Evolutionary conservation across 2,888 invertebrate genomes (phyloP).

Genomic region (Eulithis prunata): DNA sequence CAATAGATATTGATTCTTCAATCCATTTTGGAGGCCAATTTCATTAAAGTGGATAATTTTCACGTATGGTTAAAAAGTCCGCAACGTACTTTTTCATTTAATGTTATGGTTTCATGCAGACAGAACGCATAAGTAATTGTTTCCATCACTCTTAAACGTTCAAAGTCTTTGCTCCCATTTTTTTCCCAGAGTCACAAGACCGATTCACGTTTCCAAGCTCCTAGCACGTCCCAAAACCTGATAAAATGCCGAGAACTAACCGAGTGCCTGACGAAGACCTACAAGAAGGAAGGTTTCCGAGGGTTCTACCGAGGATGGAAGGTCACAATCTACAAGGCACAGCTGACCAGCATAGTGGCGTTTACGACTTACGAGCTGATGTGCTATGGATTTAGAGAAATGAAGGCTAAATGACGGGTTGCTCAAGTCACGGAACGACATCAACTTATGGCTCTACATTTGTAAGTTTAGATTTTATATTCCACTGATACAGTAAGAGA

Average conservation of each 20-base stretch:
- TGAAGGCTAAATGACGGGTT: constrained; percentile 8
- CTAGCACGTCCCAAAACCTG: constrained; percentile 55
- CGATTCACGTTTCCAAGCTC: constrained; percentile 48
- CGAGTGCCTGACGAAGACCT: constrained; percentile 54
- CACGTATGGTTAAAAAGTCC: too few species aligned
- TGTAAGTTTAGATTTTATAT: background rate
- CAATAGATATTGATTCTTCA: too few species aligned
- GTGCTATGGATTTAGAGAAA: constrained; percentile 59
- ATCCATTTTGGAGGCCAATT: too few species aligned
- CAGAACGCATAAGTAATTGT: too few species aligned
- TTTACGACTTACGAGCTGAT: constrained; percentile 70
- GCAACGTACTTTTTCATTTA: too few species aligned
- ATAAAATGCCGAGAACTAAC: constrained; percentile 55
- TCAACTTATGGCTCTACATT: background rate
- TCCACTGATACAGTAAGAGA: too few species aligned
- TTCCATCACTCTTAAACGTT: too few species aligned
- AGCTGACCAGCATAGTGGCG: constrained; percentile 63
- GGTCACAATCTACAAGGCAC: constrained; percentile 68
- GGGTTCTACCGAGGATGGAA: constrained; percentile 68
- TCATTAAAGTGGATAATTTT: too few species aligned
- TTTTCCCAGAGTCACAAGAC: constrained; percentile 62
- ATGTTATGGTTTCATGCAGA: too few species aligned
- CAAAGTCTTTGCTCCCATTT: background rate
- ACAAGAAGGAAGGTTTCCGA: constrained; percentile 55
- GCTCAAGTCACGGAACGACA: background rate